Evolutionary conservation across 2,888 invertebrate genomes (phyloP).

Genomic region (Abrostola tripartita): DNA sequence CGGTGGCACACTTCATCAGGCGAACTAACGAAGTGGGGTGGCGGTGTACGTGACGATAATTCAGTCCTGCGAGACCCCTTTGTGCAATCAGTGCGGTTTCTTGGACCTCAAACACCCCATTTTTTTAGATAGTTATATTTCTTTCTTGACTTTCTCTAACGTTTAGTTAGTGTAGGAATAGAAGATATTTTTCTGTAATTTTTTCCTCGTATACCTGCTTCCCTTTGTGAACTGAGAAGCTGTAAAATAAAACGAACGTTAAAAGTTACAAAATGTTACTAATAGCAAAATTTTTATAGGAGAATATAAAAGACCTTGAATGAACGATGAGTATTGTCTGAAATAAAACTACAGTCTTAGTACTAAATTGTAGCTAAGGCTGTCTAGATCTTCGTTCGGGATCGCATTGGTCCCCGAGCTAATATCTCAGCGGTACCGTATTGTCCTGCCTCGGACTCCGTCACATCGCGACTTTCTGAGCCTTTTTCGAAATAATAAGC

Average conservation of each 20-base stretch:
- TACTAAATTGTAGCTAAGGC: constrained; percentile 49
- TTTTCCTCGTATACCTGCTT: no score
- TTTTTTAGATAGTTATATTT: constrained; percentile 68
- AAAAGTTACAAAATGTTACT: no score
- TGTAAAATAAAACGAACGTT: no score
- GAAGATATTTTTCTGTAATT: constrained; percentile 12
- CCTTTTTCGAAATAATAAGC: constrained; percentile 83
- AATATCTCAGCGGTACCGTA: constrained; percentile 71
- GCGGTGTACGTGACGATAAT: constrained; percentile 82
- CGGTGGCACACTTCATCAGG: constrained; percentile 58
- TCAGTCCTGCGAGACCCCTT: constrained; percentile 82
- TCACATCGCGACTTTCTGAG: constrained; percentile 68
- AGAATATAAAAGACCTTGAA: constrained; percentile 38
- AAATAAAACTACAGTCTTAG: constrained; percentile 46
- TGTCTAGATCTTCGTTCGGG: constrained; percentile 53
- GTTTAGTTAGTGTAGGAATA: constrained; percentile 15
- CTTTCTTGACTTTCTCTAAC: constrained; percentile 52
- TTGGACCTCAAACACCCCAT: constrained; percentile 69
- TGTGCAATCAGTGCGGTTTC: constrained; percentile 87
- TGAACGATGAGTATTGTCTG: constrained; percentile 42
- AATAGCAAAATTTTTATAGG: no score
- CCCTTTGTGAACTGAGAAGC: no score
- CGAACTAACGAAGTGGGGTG: constrained; percentile 81
- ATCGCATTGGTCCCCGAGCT: constrained; percentile 51
- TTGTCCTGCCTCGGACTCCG: constrained; percentile 75